phyloP scores from a whole-genome alignment of 2,797 vertebrate species.

The Merluccius polli region DNA sequence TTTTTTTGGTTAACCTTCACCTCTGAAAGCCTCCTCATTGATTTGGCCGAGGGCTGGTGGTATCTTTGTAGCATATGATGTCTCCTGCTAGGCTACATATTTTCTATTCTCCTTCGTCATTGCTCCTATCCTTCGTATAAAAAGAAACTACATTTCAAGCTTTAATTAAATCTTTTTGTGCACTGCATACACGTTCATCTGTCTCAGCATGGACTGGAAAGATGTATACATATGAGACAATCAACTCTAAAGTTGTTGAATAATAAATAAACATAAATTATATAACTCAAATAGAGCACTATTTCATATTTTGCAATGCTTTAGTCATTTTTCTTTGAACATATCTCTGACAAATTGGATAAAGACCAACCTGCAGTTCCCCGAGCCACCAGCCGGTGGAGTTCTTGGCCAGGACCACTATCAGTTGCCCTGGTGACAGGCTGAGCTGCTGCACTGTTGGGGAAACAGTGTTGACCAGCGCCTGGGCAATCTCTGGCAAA shows the following conservation, averaged over 20 bases:
- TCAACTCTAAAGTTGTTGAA: neutral
- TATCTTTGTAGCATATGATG: neutral
- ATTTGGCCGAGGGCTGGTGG: constrained; percentile 1
- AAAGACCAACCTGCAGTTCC: constrained; percentile 85
- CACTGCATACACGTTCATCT: neutral
- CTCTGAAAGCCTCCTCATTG: constrained; percentile 4
- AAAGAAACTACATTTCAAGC: neutral
- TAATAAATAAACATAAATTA: neutral
- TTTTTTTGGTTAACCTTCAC: constrained; percentile 13
- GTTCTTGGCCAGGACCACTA: constrained; percentile 92
- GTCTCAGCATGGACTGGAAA: neutral
- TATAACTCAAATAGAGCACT: neutral
- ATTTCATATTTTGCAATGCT: neutral
- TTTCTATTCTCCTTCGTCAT: too few species aligned
- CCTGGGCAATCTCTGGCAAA: constrained; percentile 90
- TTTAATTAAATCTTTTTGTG: neutral
- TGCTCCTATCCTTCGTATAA: too few species aligned
- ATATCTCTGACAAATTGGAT: neutral
- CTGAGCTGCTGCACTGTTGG: constrained; percentile 83
- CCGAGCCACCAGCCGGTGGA: constrained; percentile 95
- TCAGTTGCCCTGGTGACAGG: constrained; percentile 90
- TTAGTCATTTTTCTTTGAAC: neutral
- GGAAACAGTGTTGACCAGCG: constrained; percentile 73
- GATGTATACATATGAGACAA: neutral
- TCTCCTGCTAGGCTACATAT: neutral